These are phyloP conservation scores for Drosophila hamatofila DNA, from an alignment of 2,888 invertebrate species.

Conservation along the genomic window DNA sequence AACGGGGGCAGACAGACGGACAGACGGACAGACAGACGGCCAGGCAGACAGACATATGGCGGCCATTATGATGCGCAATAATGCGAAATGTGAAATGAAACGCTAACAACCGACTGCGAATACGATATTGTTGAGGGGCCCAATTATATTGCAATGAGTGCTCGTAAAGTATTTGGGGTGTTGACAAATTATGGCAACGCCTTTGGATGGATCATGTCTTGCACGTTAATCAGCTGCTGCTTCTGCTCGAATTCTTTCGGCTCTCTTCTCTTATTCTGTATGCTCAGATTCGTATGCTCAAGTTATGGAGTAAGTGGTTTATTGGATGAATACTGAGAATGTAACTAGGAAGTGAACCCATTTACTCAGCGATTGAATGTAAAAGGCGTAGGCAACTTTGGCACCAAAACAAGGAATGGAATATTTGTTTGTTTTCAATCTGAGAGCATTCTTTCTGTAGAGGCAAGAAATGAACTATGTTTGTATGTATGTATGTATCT, in stretches of 20 bases:
- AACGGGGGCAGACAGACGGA: slow-evolving; percentile 41
- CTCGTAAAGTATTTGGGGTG: slow-evolving; percentile 82
- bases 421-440: too few species aligned
- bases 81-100: slow-evolving; percentile 66
- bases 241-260: not conserved
- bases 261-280: not conserved
- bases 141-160: slow-evolving; percentile 80
- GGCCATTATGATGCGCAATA: slow-evolving; percentile 76
- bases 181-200: slow-evolving; percentile 84
- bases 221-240: slow-evolving; percentile 58
- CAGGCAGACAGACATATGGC: slow-evolving; percentile 65
- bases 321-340: not conserved
- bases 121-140: slow-evolving; percentile 48
- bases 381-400: too few species aligned
- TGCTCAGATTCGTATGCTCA: not conserved
- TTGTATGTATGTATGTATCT: too few species aligned
- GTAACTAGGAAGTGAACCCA: not conserved
- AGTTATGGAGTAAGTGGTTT: not conserved
- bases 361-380: not conserved
- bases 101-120: slow-evolving; percentile 33
- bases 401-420: too few species aligned
- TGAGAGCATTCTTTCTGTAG: too few species aligned
- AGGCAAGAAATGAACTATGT: too few species aligned
- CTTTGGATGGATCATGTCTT: slow-evolving; percentile 62
- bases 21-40: slow-evolving; percentile 28